These are phyloP conservation scores for Lepidocolaptes lacrymiger DNA, from an alignment of 2,797 vertebrate species.

Conservation along the genomic window DNA sequence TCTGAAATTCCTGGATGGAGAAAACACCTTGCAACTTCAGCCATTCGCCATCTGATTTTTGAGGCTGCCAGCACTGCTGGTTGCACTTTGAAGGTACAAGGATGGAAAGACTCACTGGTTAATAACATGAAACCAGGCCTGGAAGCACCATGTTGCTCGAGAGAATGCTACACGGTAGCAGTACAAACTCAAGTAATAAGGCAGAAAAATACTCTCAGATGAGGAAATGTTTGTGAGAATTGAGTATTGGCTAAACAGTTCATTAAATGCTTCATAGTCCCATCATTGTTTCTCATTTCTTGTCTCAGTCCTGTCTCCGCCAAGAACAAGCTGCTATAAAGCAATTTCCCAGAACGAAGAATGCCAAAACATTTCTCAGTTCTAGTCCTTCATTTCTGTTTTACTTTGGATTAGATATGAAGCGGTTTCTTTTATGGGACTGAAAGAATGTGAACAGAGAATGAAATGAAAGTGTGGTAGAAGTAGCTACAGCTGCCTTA, in stretches of 20 bases:
- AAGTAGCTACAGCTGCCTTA: not conserved
- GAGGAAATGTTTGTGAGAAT: conserved; percentile 28
- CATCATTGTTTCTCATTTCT: not conserved
- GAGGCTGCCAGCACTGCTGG: not conserved
- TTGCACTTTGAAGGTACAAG: not conserved
- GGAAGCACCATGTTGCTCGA: not conserved
- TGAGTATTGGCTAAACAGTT: conserved; percentile 10
- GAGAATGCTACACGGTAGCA: not conserved
- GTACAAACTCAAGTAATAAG: conserved; percentile 24
- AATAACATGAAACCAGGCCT: not conserved
- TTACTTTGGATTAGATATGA: not conserved
- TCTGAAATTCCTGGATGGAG: not conserved
- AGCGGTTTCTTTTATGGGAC: not conserved
- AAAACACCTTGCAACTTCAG: not conserved
- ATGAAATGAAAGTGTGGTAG: not conserved
- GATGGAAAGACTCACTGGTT: not conserved
- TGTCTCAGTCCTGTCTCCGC: not conserved
- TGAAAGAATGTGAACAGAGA: not conserved
- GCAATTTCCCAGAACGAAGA: not conserved
- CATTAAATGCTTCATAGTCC: not conserved
- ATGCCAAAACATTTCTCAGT: not conserved
- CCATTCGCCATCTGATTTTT: not conserved
- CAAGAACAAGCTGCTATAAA: not conserved
- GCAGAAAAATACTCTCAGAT: conserved; percentile 13
- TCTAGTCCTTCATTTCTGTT: not conserved